Base-by-base conservation (phyloP, 2,888 invertebrate genomes). In the Nezara viridula region DNA sequence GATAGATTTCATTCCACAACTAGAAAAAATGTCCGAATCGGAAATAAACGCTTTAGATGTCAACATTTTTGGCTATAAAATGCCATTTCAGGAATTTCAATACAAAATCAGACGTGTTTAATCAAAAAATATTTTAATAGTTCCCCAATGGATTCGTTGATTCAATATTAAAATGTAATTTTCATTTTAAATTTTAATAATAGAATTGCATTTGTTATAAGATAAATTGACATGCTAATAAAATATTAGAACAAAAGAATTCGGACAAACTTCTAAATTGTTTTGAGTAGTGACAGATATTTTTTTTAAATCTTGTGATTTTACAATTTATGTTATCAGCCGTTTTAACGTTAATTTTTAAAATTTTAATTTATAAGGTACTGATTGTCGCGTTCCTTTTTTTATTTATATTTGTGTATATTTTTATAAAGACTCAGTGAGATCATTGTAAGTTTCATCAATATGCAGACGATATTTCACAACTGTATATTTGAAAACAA, bases 1-100 rank as follows among this genome's bases (percentile, higher is more conserved):
- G 16, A 10, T 87, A 19, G 44, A 87, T 44, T 73, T 73, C 27
- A 87, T 87, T 27, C 37, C 37, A 16, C 44, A 47, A 24, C 44
- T 87, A 6, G 87, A 87, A 44, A 87, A 12, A 27, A 55, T 55
- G 37, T 47, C 87, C 14, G 27, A 60, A 47, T 19, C 55, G 14
- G 73, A 87, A 60, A 87, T 73, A 87, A 60, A 14, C 4, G 7
- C 55, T 19, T 47, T 87, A 24, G 27, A 87, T n/a, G 47, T 87
- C 10, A 47, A 87, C 40, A 19, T 87, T 16, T 66, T 66, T 73
- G 47, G 73, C 73, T 87, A 87, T 19, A 40, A 44, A 66, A 66
- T 66, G 66, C 66, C 66, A 32, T 19, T 66, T 66, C 1, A 66
- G 32, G 66, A 66, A 66, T 66, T 66, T 9, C 66, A 66, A 37